Evolutionary conservation across 1,140 invertebrate genomes (phyloP), one percentile per base, ranked within the genome.

Genomic region (Andrena cerasifolii): DNA sequence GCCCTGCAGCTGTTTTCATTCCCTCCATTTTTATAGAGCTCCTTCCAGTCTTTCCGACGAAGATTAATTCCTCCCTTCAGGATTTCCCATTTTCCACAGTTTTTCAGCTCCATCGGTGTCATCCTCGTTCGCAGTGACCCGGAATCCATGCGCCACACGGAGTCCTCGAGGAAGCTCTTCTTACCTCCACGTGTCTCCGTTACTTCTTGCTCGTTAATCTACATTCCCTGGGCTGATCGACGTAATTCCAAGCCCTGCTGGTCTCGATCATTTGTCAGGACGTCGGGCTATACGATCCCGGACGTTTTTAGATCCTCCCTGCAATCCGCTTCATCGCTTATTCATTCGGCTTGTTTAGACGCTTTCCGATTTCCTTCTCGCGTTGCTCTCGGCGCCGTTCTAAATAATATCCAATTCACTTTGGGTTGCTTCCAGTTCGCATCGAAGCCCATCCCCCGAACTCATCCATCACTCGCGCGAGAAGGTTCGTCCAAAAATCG

Each of bases 171-270:
- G 10, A 7, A 24, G 1, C 21, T 49, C 28, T 70, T 78, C 75
- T 80, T 80, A 33, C 2, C 33, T 16, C 8, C 53, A 36, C 68
- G 43, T 47, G 54, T 59, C 54, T 31, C 24, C 31, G 53, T 16
- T 53, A 18, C 40, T 72, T 78, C 59, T 72, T 61, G 75, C 63
- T 74, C 76, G 77, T 79, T 74, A 78, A 82, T 82, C 76, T 56
- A 63, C 67, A 72, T 80, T 72, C 67, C 54, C 45, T 40, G n/a
- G 18, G 33, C 6, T n/a, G 68, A 47, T 79, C 70, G 79, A 63
- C 63, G 49, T 68, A 74, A 74, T 74, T 74, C 53, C 68, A 79
- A 31, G 28, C 54, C 33, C 59, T 51, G 45, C 28, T 36, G 40
- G 61, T 33, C 70, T 73, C 47, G 18, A 47, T 65, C 79, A 73